A percentile compares a stretch with the other conserved stretches of the same genome.
phyloP scores from a whole-genome alignment of 2,888 invertebrate species.

The Eupithecia vulgata region DNA sequence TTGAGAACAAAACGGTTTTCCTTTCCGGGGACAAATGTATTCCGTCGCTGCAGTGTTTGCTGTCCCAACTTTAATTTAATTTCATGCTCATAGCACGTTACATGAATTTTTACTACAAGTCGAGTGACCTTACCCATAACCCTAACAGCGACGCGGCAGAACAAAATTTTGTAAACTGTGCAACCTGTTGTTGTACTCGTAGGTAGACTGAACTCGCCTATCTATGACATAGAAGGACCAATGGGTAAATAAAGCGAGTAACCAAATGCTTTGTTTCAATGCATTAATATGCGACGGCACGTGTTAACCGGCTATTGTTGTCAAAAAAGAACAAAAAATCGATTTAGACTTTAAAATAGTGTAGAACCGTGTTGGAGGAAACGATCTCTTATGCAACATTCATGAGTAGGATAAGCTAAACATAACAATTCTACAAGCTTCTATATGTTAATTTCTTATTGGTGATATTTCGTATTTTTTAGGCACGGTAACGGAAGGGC shows the following conservation, averaged over 20 bases:
- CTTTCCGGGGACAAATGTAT: conserved; percentile 58
- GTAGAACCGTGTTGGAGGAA: conserved; percentile 19
- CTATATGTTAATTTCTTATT: background rate
- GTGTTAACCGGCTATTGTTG: conserved; percentile 49
- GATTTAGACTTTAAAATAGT: conserved; percentile 36
- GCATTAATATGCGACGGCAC: conserved; percentile 56
- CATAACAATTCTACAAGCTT: background rate
- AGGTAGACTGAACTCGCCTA: conserved; percentile 1
- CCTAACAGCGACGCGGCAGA: too few species aligned
- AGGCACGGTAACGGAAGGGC: conserved; percentile 1
- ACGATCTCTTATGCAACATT: conserved; percentile 23
- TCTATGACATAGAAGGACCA: conserved; percentile 9
- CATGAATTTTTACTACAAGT: conserved; percentile 51
- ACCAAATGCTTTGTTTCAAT: conserved; percentile 62
- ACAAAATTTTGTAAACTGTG: too few species aligned
- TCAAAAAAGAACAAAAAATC: conserved; percentile 30
- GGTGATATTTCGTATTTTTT: conserved; percentile 5
- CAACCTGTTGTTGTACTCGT: background rate
- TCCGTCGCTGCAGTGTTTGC: conserved; percentile 48
- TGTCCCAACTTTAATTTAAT: conserved; percentile 57
- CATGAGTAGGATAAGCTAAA: conserved; percentile 16
- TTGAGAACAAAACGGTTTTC: conserved; percentile 18
- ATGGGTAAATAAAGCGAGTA: conserved; percentile 48
- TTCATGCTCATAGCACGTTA: conserved; percentile 60
- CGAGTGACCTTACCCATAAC: conserved; percentile 5